Evolutionary conservation across 1,140 invertebrate genomes (phyloP), one percentile per base, ranked within the genome.

Genomic region (Triops longicaudatus): DNA sequence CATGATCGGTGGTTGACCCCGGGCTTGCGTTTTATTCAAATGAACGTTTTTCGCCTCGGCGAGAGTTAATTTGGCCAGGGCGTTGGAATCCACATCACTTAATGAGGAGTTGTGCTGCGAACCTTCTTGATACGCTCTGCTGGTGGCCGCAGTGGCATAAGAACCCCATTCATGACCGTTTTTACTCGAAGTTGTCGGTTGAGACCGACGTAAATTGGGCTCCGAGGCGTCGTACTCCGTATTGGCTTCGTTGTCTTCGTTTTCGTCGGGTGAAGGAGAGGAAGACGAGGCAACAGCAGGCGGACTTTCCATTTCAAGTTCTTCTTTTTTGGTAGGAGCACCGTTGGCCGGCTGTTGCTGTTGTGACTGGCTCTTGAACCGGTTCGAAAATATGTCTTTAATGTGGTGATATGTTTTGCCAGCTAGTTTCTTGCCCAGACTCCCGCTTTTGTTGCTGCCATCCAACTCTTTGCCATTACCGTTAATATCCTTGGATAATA

Each of bases 321-420:
- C 50, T 28, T 85, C 86, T 82, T 88, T 88, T 79, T 87, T 86
- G 71, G 87, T 81, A 77, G 90, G 89, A 77, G 90, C 88, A 71
- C 84, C 82, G 43, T 86, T 83, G 83, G 88, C 87, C 79, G 83
- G 82, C 80, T 90, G 88, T 77, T 22, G 84, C 76, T 22, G 84
- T 84, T 80, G 82, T 83, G 63, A 11, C 74, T 85, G 83, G 80
- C 83, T 88, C 81, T 90, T 91, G 82, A 94, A 93, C 82, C 90
- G 89, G 83, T 90, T 92, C 6, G 91, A 92, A 81, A 94, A 91
- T 86, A 93, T 93, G 82, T 93, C 92, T 85, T 93, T 93, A 76
- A 94, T 88, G 26, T 91, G 91, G 81, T 93, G 90, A 82, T 93
- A 94, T 0, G 92, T 93, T 83, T 91, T 90, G 6, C 83, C 80